Evolutionary conservation across 2,113 vertebrate genomes (phyloP), one percentile per base, ranked within the genome.

Genomic region (Vimba vimba): DNA sequence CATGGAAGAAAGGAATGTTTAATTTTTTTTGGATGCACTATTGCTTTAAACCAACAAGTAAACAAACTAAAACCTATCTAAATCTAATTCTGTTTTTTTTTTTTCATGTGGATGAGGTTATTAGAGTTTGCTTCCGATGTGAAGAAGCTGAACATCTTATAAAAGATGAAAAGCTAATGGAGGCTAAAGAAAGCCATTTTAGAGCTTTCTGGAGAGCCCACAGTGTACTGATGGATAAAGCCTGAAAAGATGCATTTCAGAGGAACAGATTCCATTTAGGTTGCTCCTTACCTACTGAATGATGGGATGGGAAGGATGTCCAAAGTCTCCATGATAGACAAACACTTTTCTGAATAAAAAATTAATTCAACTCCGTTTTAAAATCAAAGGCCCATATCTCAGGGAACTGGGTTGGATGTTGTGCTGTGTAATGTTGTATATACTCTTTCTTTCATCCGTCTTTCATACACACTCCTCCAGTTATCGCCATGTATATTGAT

Each of bases 161-260:
- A 71, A 71, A 83, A 83, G 81, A 30, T 69, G 47, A 52, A 66
- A 83, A 71, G 66, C 47, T 71, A 83, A 83, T 83, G 81, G 81
- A 83, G 50, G 81, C 66, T 69, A 57, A 82, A 71, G 64, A 71
- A 82, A 83, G 66, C 64, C 10, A 36, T 71, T 83, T 83, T 71
- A 71, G 62, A 83, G 80, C 30, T 83, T 71, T n/a, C 66, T 50
- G 5, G 43, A 52, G 27, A 52, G 66, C 81, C 25, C 25, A 52
- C 62, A 83, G 47, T 1, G 17, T 83, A 71, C 81, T 83, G 81
- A n/a, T n/a, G 9, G 50, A 64, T 33, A 82, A 83, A 83, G 81
- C 81, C 30, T 71, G 81, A 83, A 50, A 71, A 71, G 81, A 83
- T 83, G 64, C 30, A 68, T 86, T 43, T 79, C 50, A 85, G 76